Percentiles rank a stretch among this genome's conserved stretches.
phyloP scores from a whole-genome alignment of 2,888 invertebrate species.

The Aphidoletes aphidimyza region DNA sequence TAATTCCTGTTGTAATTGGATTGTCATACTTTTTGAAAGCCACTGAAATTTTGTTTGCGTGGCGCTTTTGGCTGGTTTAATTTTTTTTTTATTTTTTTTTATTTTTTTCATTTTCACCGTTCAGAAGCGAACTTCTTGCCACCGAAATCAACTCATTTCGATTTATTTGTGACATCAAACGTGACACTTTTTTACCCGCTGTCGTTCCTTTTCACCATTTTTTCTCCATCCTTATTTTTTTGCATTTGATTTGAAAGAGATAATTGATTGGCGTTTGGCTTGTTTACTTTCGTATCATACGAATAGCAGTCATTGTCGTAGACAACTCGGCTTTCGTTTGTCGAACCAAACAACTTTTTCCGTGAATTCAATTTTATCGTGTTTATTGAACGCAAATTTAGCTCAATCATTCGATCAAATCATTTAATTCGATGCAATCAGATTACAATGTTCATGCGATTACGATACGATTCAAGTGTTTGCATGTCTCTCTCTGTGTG shows the following conservation, averaged over 20 bases:
- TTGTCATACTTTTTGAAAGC: conserved; percentile 28
- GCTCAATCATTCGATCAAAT: conserved; percentile 33
- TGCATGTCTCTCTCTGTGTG: neutral
- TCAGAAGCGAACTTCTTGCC: too few species aligned
- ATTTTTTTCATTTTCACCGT: neutral
- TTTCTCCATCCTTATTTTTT: neutral
- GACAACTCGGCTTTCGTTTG: neutral
- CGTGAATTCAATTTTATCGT: conserved; percentile 26
- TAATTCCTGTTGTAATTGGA: conserved; percentile 3
- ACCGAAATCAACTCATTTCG: neutral
- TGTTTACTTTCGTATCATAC: neutral
- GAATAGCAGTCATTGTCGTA: neutral
- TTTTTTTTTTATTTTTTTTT: neutral
- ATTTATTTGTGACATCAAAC: conserved; percentile 33
- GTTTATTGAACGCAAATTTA: conserved; percentile 35
- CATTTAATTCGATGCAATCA: conserved; percentile 37
- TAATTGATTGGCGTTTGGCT: conserved; percentile 37
- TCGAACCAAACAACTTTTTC: neutral
- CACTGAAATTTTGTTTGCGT: conserved; percentile 36
- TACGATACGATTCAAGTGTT: neutral
- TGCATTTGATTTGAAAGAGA: neutral
- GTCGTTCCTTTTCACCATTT: neutral
- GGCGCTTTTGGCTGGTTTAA: neutral
- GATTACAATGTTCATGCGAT: conserved; percentile 51
- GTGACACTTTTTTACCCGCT: neutral